Base-by-base conservation (phyloP, 2,888 invertebrate species). In the Microdon myrmicae region DNA sequence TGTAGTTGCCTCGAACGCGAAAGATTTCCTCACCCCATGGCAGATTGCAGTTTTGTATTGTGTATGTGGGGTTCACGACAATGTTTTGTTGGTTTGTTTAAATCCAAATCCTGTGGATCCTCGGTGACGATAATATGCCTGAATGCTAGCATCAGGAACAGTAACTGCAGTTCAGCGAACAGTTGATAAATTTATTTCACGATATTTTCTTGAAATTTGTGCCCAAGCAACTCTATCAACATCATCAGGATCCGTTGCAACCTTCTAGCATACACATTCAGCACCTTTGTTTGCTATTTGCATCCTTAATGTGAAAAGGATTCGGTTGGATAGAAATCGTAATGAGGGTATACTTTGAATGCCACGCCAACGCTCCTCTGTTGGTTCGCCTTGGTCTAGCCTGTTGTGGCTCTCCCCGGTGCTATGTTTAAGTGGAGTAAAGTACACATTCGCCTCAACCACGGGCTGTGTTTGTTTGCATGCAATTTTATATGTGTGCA, bases 231-330 rank as follows among this genome's bases (percentile, higher is more conserved):
- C 47, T 49, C 48, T 55, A 61, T 61, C 55, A 44, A 44, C 55
- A 48, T 41, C 60, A 60, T 35, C 43, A 39, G 8, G 31, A 54
- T 14, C 54, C 9, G 29, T 9, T 19, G 10, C 41, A 17, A 29
- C 16, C 41, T 29, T 37, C 41, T 14, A 5, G 9, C 14, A 3
- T 16, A 14, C 12, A 7, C 17, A n/a, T n/a, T n/a, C n/a, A n/a
- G n/a, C 35, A 61, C 61, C 56, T 61, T 61, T 61, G 61, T 61
- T 61, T 56, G 56, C n/a, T 61, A 61, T 61, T 61, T 61, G 49
- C 61, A 61, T 61, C 56, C 61, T 61, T 61, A 61, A 56, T 49
- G 61, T 61, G 39, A 45, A 61, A 49, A 49, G 39, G 49, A 61
- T 49, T 61, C 56, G 56, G 23, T 61, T 56, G 61, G 61, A 49